phyloP scores from a whole-genome alignment of 2,888 invertebrate species.

The Iphiclides podalirius region DNA sequence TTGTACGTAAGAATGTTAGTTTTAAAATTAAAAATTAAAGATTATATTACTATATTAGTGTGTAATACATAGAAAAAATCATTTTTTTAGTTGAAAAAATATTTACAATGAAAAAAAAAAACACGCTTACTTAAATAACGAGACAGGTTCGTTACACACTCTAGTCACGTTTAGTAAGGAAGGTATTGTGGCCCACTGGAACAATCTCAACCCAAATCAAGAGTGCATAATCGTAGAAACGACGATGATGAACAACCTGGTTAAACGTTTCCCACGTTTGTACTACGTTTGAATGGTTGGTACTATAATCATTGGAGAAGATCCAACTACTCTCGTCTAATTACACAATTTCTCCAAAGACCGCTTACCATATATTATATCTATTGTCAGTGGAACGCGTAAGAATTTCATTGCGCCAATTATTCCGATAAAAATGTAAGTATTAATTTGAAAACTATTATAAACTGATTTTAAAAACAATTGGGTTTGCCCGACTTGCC shows the following conservation, averaged over 20 bases:
- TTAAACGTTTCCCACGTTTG: conserved; percentile 35
- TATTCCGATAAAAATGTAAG: background rate
- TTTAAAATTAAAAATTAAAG: too few species aligned
- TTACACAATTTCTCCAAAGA: background rate
- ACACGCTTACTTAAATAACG: too few species aligned
- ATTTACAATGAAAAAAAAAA: too few species aligned
- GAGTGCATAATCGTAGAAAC: conserved; percentile 4
- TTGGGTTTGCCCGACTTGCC: too few species aligned
- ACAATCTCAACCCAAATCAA: conserved; percentile 38
- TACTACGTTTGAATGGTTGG: background rate
- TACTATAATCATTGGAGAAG: conserved; percentile 5
- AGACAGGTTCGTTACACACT: background rate
- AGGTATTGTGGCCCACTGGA: background rate
- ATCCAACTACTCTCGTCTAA: conserved; percentile 3
- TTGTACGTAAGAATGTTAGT: too few species aligned
- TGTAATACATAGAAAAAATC: too few species aligned
- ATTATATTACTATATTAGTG: too few species aligned
- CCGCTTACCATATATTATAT: background rate
- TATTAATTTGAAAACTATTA: background rate
- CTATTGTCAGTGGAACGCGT: conserved; percentile 3
- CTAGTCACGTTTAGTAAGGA: conserved; percentile 1
- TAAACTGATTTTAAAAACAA: too few species aligned
- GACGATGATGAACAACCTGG: conserved; percentile 25
- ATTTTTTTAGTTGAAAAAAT: too few species aligned
- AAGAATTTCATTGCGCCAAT: conserved; percentile 10